phyloP scores from a whole-genome alignment of 2,888 invertebrate species.

The Panzeria rudis region DNA sequence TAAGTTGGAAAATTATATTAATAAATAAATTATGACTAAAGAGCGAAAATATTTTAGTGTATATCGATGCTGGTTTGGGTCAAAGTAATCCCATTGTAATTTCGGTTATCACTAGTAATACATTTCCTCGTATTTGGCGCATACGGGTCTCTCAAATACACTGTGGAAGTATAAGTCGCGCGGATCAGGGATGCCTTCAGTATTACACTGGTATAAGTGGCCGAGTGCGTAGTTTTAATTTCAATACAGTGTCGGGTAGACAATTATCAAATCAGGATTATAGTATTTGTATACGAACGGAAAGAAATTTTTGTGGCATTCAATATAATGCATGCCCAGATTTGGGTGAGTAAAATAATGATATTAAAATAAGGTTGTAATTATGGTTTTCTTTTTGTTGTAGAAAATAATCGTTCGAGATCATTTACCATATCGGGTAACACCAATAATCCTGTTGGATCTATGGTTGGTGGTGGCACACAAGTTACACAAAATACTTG shows the following conservation, averaged over 20 bases:
- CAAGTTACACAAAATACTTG: conserved; percentile 88
- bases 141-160: conserved; percentile 91
- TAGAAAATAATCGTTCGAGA: conserved; percentile 89
- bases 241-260: conserved; percentile 89
- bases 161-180: conserved; percentile 89
- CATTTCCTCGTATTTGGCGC: conserved; percentile 91
- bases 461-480: conserved; percentile 88
- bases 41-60: conserved; percentile 86
- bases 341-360: conserved; percentile 84
- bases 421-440: conserved; percentile 92
- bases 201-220: conserved; percentile 89
- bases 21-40: background rate
- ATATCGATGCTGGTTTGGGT: conserved; percentile 89
- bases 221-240: conserved; percentile 92
- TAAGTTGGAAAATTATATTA: conserved; percentile 80
- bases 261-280: conserved; percentile 96
- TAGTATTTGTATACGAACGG: conserved; percentile 92
- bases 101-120: conserved; percentile 92
- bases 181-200: conserved; percentile 83
- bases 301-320: conserved; percentile 93
- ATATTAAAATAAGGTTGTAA: conserved; percentile 33
- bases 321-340: conserved; percentile 91
- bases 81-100: conserved; percentile 90
- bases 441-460: conserved; percentile 87
- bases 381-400: conserved; percentile 61